A percentile compares a stretch with the other conserved stretches of the same genome.
phyloP scores from a whole-genome alignment of 2,888 invertebrate species.

The Myopa testacea region DNA sequence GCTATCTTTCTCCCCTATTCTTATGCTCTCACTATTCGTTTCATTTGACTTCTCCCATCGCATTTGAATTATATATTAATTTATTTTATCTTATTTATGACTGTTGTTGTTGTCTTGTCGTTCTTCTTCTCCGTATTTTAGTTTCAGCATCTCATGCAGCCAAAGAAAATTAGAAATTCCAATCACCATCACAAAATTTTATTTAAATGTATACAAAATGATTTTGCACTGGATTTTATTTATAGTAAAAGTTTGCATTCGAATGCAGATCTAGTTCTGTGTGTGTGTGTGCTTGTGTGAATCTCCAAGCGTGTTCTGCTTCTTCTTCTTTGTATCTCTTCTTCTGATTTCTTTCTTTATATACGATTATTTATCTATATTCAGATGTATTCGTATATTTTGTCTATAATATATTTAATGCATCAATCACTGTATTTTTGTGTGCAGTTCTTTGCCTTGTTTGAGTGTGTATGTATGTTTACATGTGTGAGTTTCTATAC shows the following conservation, averaged over 20 bases:
- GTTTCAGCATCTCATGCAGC: neutral
- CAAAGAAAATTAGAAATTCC: conserved; percentile 37
- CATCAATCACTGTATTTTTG: neutral
- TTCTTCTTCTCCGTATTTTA: neutral
- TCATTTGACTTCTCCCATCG: neutral
- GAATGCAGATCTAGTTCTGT: conserved; percentile 1
- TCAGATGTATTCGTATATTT: neutral
- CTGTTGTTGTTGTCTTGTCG: neutral
- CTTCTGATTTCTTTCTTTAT: neutral
- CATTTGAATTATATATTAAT: neutral
- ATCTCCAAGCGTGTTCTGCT: too few relatives aligned
- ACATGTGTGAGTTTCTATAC: too few relatives aligned
- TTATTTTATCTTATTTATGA: conserved; percentile 6
- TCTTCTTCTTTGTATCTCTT: neutral
- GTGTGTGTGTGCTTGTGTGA: too few relatives aligned
- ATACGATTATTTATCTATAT: neutral
- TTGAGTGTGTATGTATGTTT: too few relatives aligned
- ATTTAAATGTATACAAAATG: conserved; percentile 31
- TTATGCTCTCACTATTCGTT: too few relatives aligned
- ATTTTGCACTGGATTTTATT: conserved; percentile 28
- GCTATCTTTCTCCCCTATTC: too few relatives aligned
- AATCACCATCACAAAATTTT: conserved; percentile 32
- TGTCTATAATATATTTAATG: neutral
- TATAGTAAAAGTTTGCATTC: conserved; percentile 16
- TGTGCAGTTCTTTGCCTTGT: too few relatives aligned